Percentiles rank a stretch among this genome's conserved stretches.
Conservation (phyloP, 2,797 vertebrate genomes). For the Sebastes melanostomus region DNA sequence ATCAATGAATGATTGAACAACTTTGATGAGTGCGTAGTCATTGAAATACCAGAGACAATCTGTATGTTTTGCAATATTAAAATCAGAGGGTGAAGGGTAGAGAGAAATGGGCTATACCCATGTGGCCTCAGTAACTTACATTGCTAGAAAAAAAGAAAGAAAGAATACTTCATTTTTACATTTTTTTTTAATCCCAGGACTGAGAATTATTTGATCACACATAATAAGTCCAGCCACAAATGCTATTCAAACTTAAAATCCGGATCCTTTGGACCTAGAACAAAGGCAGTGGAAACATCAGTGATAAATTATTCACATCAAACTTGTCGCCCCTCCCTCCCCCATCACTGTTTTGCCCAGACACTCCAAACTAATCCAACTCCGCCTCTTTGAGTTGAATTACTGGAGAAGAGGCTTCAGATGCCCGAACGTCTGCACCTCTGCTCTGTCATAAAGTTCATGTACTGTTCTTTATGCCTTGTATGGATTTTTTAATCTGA, state of each 20-base stretch:
- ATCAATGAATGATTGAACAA: conserved; percentile 69
- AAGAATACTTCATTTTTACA: conserved; percentile 44
- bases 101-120: conserved; percentile 57
- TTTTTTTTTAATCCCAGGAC: conserved; percentile 70
- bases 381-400: conserved; percentile 51
- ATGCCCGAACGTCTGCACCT: conserved; percentile 34
- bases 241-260: conserved; percentile 78
- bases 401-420: conserved; percentile 39
- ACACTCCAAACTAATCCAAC: conserved; percentile 65
- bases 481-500: background rate
- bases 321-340: conserved; percentile 67
- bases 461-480: background rate
- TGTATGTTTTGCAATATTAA: conserved; percentile 74
- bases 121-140: conserved; percentile 71
- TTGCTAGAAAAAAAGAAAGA: conserved; percentile 54
- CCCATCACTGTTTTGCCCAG: conserved; percentile 67
- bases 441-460: conserved; percentile 25
- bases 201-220: conserved; percentile 82
- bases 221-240: conserved; percentile 80
- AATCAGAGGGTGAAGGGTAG: conserved; percentile 64
- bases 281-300: conserved; percentile 79
- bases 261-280: conserved; percentile 79
- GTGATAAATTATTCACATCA: conserved; percentile 84
- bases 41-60: conserved; percentile 62
- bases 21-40: conserved; percentile 56